These are phyloP conservation scores for Galleria mellonella DNA, from an alignment of 1,140 invertebrate genomes.

Conservation along the genomic window DNA sequence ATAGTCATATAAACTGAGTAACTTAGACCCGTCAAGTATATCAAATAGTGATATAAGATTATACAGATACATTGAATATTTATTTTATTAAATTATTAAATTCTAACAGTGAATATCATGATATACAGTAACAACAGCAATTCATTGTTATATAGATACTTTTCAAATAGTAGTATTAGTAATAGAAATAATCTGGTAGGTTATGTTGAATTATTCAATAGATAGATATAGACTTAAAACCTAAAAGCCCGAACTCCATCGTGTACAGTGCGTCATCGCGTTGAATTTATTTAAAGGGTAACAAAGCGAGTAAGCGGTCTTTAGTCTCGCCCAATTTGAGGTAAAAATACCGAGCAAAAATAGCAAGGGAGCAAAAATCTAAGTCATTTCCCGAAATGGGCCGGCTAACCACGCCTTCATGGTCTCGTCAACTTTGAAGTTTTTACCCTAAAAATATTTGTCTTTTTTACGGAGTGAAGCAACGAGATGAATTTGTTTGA, in stretches of 20 bases:
- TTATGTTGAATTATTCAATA: too few relatives aligned
- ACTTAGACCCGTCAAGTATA: too few relatives aligned
- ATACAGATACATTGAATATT: too few relatives aligned
- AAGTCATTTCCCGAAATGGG: slow-evolving; percentile 1
- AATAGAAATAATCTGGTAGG: too few relatives aligned
- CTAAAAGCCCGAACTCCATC: background rate
- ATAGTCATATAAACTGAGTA: too few relatives aligned
- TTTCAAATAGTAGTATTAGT: too few relatives aligned
- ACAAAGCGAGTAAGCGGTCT: slow-evolving; percentile 1
- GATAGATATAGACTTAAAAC: too few relatives aligned
- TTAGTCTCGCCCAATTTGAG: slow-evolving; percentile 6
- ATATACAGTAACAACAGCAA: too few relatives aligned
- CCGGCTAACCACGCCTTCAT: background rate
- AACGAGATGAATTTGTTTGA: background rate
- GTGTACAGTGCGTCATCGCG: background rate
- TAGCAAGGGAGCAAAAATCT: background rate
- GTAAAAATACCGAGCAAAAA: slow-evolving; percentile 1
- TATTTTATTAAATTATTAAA: too few relatives aligned
- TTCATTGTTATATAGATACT: too few relatives aligned
- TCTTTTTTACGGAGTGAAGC: background rate
- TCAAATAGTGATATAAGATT: too few relatives aligned
- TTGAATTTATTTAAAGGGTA: slow-evolving; percentile 7
- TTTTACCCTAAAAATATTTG: background rate
- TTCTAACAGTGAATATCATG: too few relatives aligned
- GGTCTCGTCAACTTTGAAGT: background rate